These are phyloP conservation scores for Subacronicta megacephala DNA, from an alignment of 2,888 invertebrate species.

Conservation along the genomic window DNA sequence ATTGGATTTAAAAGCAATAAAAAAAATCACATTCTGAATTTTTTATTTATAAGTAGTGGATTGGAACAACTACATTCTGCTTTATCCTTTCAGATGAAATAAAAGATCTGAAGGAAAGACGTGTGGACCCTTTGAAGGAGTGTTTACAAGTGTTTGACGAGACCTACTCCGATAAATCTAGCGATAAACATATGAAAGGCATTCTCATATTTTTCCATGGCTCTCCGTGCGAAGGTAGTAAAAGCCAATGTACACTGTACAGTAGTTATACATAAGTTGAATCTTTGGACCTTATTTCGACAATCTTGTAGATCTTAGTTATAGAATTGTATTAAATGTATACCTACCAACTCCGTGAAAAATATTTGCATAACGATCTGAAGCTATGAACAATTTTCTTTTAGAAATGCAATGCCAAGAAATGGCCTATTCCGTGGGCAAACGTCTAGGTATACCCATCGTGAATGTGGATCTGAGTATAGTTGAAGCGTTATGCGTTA, in stretches of 20 bases:
- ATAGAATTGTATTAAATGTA: no score
- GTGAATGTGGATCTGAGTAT: conserved; percentile 86
- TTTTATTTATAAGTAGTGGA: neutral
- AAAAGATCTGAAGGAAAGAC: conserved; percentile 68
- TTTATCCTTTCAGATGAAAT: conserved; percentile 72
- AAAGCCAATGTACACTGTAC: no score
- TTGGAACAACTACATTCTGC: neutral
- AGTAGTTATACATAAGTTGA: no score
- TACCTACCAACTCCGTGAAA: no score
- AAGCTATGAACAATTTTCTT: conserved; percentile 14
- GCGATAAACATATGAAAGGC: conserved; percentile 73
- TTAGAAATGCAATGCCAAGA: conserved; percentile 80
- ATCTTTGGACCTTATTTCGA: no score
- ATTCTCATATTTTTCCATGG: conserved; percentile 80
- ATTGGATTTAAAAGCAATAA: no score
- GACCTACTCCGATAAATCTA: conserved; percentile 42
- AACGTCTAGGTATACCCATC: conserved; percentile 79
- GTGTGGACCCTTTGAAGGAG: conserved; percentile 76
- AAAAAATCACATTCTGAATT: no score
- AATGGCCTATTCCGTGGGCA: conserved; percentile 81
- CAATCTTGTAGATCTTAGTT: no score
- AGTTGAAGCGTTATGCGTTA: conserved; percentile 80
- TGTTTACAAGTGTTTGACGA: conserved; percentile 65
- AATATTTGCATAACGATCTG: no score
- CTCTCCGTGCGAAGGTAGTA: conserved; percentile 80